Evolutionary conservation across 2,797 vertebrate species (phyloP), one percentile per base, ranked within the genome.

Genomic region (Falco cherrug): DNA sequence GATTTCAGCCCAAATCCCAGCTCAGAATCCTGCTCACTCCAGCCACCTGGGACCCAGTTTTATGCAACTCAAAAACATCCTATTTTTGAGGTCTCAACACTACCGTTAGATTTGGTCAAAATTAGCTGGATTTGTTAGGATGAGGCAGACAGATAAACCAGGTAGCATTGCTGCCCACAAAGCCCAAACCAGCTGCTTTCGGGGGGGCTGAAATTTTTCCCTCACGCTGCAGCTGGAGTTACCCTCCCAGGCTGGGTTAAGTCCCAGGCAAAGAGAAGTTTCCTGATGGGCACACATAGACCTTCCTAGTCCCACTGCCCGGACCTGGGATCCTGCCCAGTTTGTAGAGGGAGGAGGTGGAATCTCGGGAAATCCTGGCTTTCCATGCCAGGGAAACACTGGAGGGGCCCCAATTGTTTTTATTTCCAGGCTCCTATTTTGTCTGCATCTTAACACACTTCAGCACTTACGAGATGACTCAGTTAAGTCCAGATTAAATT

Each of bases 391-490:
- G 65, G 77, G 41, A 64, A 90, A 45, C 2, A 0, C 35, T 4
- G 26, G 57, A 79, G 45, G 28, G 53, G 33, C 26, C 61, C 57
- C 57, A 33, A 11, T 20, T 59, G 77, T 5, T 93, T 77, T 43
- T 47, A 24, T 28, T 67, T 67, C 69, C 73, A 77, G 54, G n/a
- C 31, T 90, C n/a, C 35, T 28, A 24, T 65, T 13, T 59, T 78
- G 65, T 54, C n/a, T n/a, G 53, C 24, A 13, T 61, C 48, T 41
- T 1, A 20, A 14, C 2, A 2, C 5, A 1, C 41, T 87, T 39
- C 8, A 2, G 37, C 67, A 47, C 67, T 22, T 10, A 3, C 0
- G 13, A 76, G 47, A 43, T 0, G 5, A 19, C 87, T 48, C 8
- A 2, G 57, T 54, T 48, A 65, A n/a, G 24, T 28, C 39, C 54